Conservation (phyloP, 2,113 vertebrate species). For the Mus spicilegus region DNA sequence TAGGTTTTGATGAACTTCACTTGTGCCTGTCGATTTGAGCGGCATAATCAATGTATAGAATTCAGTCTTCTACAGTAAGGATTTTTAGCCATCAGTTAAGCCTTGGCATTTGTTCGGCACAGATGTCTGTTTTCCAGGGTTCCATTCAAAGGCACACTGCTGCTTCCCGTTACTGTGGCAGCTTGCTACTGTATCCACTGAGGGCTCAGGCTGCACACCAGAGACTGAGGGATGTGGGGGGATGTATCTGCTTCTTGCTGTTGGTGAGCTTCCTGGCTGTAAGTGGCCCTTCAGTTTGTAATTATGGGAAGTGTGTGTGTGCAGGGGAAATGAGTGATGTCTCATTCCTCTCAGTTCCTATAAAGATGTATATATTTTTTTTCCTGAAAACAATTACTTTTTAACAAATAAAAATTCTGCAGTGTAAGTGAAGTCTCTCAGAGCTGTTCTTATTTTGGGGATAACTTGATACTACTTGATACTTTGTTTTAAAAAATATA, state of each 20-base stretch:
- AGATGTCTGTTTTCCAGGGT: not conserved
- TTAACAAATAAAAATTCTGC: not conserved
- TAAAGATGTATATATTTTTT: not conserved
- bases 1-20: constrained; percentile 9
- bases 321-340: not conserved
- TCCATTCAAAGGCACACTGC: not conserved
- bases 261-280: not conserved
- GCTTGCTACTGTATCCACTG: not conserved
- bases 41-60: not conserved
- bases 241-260: not conserved
- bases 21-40: not conserved
- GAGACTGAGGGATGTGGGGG: not conserved
- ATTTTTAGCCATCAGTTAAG: not conserved
- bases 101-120: not conserved
- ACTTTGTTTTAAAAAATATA: not conserved
- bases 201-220: not conserved
- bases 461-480: not conserved
- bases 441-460: not conserved
- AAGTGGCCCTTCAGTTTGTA: not conserved
- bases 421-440: not conserved
- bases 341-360: not conserved
- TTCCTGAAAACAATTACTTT: not conserved
- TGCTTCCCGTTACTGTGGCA: not conserved
- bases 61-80: not conserved
- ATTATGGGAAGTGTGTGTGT: not conserved